Percentiles rank a stretch among this genome's conserved stretches.
These are phyloP conservation scores for Gobionotothen gibberifrons DNA, from an alignment of 2,797 vertebrate genomes.

Conservation along the genomic window DNA sequence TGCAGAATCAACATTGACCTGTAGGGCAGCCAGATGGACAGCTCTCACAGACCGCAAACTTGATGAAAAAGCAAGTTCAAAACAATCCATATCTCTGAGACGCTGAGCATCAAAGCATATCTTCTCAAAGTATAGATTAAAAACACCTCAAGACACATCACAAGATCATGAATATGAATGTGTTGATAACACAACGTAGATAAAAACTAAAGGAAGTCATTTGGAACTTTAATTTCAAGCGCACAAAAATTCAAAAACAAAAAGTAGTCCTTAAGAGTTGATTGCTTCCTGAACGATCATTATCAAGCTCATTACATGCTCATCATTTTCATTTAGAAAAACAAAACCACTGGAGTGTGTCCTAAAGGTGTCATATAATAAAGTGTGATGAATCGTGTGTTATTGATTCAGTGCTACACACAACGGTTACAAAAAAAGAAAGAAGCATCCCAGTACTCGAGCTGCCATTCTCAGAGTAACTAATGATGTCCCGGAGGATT, in stretches of 20 bases:
- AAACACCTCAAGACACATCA: slow-evolving; percentile 7
- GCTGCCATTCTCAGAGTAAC: slow-evolving; percentile 54
- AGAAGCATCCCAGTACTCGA: slow-evolving; percentile 39
- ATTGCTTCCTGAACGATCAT: slow-evolving; percentile 49
- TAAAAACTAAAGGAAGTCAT: slow-evolving; percentile 50
- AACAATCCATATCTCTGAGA: slow-evolving; percentile 15
- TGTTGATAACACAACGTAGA: slow-evolving; percentile 23
- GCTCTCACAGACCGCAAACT: slow-evolving; percentile 26
- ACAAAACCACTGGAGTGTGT: slow-evolving; percentile 49
- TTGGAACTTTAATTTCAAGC: slow-evolving; percentile 56
- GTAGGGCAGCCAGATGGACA: slow-evolving; percentile 45
- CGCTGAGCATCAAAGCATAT: slow-evolving; percentile 10
- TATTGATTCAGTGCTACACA: slow-evolving; percentile 49
- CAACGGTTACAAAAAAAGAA: slow-evolving; percentile 19
- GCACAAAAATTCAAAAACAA: slow-evolving; percentile 13
- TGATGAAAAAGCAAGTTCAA: too few species aligned
- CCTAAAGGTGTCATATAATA: slow-evolving; percentile 49
- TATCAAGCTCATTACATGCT: slow-evolving; percentile 58
- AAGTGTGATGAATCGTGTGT: slow-evolving; percentile 47
- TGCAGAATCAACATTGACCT: slow-evolving; percentile 59
- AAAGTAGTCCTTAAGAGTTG: slow-evolving; percentile 7
- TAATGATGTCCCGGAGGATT: slow-evolving; percentile 66
- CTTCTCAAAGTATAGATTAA: slow-evolving; percentile 3
- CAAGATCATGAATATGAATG: slow-evolving; percentile 45
- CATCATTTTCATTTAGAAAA: slow-evolving; percentile 52